phyloP scores from a whole-genome alignment of 2,113 vertebrate genomes.

The Corydoras maculifer region DNA sequence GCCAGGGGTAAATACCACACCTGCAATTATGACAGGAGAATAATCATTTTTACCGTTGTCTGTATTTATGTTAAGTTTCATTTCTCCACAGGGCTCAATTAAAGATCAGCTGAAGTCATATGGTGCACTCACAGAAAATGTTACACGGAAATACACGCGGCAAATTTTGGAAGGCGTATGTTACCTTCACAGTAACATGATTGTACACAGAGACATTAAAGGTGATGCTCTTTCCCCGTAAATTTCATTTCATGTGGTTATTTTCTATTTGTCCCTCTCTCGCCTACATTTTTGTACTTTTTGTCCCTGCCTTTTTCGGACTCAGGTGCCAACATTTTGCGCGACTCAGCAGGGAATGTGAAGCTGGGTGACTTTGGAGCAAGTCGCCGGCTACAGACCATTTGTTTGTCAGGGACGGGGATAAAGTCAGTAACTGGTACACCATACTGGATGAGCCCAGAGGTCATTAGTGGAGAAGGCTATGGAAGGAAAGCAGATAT shows the following conservation, averaged over 20 bases:
- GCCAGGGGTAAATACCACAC: slow-evolving; percentile 78
- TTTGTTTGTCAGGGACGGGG: slow-evolving; percentile 93
- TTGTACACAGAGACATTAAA: slow-evolving; percentile 98
- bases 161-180: slow-evolving; percentile 97
- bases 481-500: slow-evolving; percentile 97
- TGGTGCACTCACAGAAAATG: slow-evolving; percentile 93
- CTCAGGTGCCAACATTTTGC: slow-evolving; percentile 94
- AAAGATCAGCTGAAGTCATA: slow-evolving; percentile 98
- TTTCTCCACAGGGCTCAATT: slow-evolving; percentile 79
- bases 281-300: not conserved
- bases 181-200: slow-evolving; percentile 99
- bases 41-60: not conserved
- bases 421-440: slow-evolving; percentile 97
- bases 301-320: not conserved
- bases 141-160: slow-evolving; percentile 91
- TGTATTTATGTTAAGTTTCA: no score
- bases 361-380: slow-evolving; percentile 98
- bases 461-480: slow-evolving; percentile 97
- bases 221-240: slow-evolving; percentile 59
- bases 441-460: slow-evolving; percentile 98
- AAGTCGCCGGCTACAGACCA: slow-evolving; percentile 92
- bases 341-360: slow-evolving; percentile 93
- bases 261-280: no score
- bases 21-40: not conserved
- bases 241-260: no score